Evolutionary conservation across 2,888 invertebrate species (phyloP), one percentile per base, ranked within the genome.

Genomic region (Nemapogon koenigi): DNA sequence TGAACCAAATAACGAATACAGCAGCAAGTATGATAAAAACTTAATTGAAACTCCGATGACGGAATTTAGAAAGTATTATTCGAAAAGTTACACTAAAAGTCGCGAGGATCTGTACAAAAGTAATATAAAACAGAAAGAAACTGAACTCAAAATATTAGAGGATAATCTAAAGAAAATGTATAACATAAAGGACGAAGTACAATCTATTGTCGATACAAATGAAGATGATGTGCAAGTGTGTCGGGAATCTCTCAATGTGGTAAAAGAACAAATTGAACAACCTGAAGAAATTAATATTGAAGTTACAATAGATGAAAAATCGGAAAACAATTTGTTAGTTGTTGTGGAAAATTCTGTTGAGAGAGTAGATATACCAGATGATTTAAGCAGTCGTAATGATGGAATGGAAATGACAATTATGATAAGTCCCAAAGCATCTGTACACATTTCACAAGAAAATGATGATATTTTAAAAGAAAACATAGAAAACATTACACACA

Each of bases 31-130:
- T 26, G 37, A 42, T 0, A 55, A 68, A 41, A 69, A 63, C 41
- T 48, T 75, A 17, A 18, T 38, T 15, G 70, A 70, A 43, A 66
- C 63, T 10, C 69, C 78, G 0, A 39, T 78, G 6, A 42, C 36
- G 0, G 75, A 75, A 35, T 76, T 78, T 35, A 58, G 76, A 37
- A 71, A 68, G 43, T 45, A 66, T 2, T 76, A 76, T 43, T n/a
- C n/a, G n/a, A n/a, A n/a, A n/a, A n/a, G n/a, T n/a, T n/a, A 25
- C 55, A 56, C 3, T 48, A 57, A 1, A 47, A 46, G 4, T 35
- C 13, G 11, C 1, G 22, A 35, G 3, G 22, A n/a, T 28, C 26
- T 16, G 26, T 16, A 36, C 40, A 1, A 25, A 25, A 14, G 8
- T 28, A 17, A 19, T 17, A 46, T 2, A 41, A 43, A 35, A 45